These are phyloP conservation scores for Sceliomorpha sp. DNA, from an alignment of 2,888 invertebrate genomes.

Conservation along the genomic window DNA sequence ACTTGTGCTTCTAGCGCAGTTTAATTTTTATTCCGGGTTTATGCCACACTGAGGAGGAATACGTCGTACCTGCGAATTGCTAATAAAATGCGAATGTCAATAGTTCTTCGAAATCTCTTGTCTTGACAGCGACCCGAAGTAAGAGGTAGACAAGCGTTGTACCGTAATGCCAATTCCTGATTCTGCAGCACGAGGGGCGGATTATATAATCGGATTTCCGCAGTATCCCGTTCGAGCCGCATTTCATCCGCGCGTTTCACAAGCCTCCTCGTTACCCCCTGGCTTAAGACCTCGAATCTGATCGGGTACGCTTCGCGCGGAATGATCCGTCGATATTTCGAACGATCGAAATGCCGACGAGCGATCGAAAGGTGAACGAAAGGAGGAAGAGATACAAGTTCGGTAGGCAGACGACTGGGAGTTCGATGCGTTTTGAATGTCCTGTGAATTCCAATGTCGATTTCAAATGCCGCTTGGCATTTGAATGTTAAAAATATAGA, in stretches of 20 bases:
- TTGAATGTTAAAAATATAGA: constrained; percentile 76
- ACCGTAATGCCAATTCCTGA: constrained; percentile 47
- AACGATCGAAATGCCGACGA: constrained; percentile 26
- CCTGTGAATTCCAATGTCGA: not conserved
- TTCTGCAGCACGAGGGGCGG: constrained; percentile 41
- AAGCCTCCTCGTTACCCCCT: constrained; percentile 39
- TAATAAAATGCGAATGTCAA: constrained; percentile 49
- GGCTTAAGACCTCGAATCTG: constrained; percentile 28
- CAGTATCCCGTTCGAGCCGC: constrained; percentile 38
- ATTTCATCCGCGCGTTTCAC: constrained; percentile 44
- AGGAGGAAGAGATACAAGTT: too few species aligned
- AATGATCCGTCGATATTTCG: constrained; percentile 17
- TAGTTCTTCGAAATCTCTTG: constrained; percentile 25
- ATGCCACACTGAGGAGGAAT: constrained; percentile 15
- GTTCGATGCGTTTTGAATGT: not conserved
- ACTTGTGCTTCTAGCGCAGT: too few species aligned
- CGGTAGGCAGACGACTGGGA: too few species aligned
- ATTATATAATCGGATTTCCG: constrained; percentile 53
- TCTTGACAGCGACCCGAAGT: constrained; percentile 32
- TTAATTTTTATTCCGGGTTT: too few species aligned
- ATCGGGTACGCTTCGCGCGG: constrained; percentile 33
- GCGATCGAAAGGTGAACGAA: constrained; percentile 4
- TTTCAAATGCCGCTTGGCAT: constrained; percentile 54
- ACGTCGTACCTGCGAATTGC: constrained; percentile 25
- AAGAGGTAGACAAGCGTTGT: constrained; percentile 49